A percentile compares a stretch with the other conserved stretches of the same genome.
Conservation (phyloP, 2,113 vertebrate species). For the Grammomys dolichurus region DNA sequence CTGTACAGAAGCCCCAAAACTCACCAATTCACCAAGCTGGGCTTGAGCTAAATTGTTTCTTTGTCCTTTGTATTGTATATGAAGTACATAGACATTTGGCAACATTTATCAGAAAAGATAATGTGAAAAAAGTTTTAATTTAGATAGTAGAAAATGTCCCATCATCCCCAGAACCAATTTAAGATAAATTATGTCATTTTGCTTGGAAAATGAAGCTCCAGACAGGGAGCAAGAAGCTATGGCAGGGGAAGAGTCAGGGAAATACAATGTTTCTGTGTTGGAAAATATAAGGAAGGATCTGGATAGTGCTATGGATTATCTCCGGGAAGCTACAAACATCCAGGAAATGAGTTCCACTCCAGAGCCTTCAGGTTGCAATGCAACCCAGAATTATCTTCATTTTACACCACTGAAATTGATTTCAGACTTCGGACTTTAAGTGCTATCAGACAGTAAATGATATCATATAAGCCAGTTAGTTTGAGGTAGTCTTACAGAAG, state of each 20-base stretch:
- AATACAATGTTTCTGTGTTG: not conserved
- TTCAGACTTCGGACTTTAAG: not conserved
- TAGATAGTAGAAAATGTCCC: not conserved
- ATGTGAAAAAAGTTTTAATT: not conserved
- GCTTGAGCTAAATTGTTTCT: not conserved
- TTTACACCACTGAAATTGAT: not conserved
- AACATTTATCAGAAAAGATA: not conserved
- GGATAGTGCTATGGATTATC: not conserved
- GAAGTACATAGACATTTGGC: not conserved
- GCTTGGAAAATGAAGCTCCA: not conserved
- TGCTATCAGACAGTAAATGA: not conserved
- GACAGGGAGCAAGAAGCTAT: not conserved
- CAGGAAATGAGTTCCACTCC: not conserved
- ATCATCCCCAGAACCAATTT: not conserved
- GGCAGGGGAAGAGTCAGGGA: not conserved
- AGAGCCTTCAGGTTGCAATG: not conserved
- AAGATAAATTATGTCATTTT: not conserved
- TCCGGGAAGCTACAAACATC: not conserved
- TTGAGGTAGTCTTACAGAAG: not conserved
- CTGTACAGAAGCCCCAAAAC: not conserved
- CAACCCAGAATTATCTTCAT: not conserved
- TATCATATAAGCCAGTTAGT: not conserved
- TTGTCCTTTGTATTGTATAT: not conserved
- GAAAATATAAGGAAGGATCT: not conserved
- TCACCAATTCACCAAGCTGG: not conserved